Percentiles rank a stretch among this genome's conserved stretches.
Evolutionary conservation across 2,113 vertebrate species (phyloP).

Genomic region (Pantherophis guttatus): DNA sequence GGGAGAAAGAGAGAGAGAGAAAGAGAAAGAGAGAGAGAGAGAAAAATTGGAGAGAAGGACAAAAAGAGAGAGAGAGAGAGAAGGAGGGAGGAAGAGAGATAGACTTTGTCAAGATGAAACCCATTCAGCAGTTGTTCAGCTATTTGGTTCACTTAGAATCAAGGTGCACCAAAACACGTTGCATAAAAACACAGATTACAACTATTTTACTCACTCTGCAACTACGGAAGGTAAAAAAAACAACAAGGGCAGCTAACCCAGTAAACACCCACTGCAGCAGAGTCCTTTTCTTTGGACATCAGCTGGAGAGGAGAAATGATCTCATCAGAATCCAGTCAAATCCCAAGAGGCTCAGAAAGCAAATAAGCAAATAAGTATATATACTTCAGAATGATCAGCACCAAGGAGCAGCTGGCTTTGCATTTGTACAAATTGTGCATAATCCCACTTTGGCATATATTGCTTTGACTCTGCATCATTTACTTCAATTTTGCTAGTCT

Average conservation of each 20-base stretch:
- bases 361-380: background rate
- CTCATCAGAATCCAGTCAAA: slow-evolving; percentile 27
- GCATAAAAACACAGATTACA: slow-evolving; percentile 30
- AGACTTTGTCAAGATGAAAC: background rate
- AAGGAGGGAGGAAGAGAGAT: background rate
- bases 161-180: slow-evolving; percentile 14
- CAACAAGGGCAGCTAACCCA: slow-evolving; percentile 31
- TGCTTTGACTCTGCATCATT: background rate
- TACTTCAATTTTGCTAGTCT: background rate
- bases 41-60: too few species aligned
- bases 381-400: background rate
- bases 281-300: slow-evolving; percentile 47
- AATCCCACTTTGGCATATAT: background rate
- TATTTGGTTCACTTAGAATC: background rate
- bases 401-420: background rate
- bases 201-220: slow-evolving; percentile 51
- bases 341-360: background rate
- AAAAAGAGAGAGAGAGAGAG: too few species aligned
- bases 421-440: background rate
- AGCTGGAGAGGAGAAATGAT: slow-evolving; percentile 51
- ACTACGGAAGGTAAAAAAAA: slow-evolving; percentile 34
- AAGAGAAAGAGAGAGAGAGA: too few species aligned
- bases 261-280: slow-evolving; percentile 61
- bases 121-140: accelerated
- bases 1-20: too few species aligned